Evolutionary conservation across 64 coral and sea anemone species (phyloP), one percentile per base, ranked within the genome.

Genomic region (Anthopleura sola): DNA sequence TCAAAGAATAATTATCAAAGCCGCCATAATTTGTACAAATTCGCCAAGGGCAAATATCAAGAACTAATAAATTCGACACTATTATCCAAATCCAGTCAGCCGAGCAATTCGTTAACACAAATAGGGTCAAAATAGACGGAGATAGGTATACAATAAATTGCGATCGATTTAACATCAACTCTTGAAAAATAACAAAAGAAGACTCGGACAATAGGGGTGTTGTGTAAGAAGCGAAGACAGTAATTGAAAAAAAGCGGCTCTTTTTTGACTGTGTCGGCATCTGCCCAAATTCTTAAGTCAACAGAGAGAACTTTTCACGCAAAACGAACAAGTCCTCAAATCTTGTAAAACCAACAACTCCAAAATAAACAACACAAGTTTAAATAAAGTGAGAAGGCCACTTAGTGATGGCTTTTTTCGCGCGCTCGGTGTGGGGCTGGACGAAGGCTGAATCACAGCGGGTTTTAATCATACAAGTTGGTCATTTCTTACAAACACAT

Each of bases 41-140:
- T 83, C 5, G 49, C 82, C 55, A 56, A 83, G 39, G 82, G 82
- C 82, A 53, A 53, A 83, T 83, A 23, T 83, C 49, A 83, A 81
- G 82, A 16, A 58, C 50, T 53, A 83, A 83, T 83, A 83, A 83
- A 55, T 83, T 83, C 82, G 50, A 53, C 48, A 55, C 82, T 83
- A 83, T 83, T 83, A 57, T 83, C 17, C 26, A 21, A 11, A 28
- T 15, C 82, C 82, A 55, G 82, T 60, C 48, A 60, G 26, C 49
- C 82, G 82, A 83, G 26, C 82, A 49, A 83, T 83, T 56, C 46
- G 46, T 49, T 36, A 34, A 81, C 5, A 46, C 39, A 81, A 36
- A 81, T 26, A 48, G 39, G 82, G 44, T 56, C 46, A 83, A 83
- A 83, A 83, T 83, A 83, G 47, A 60, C 82, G 34, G 18, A 24